These are phyloP conservation scores for Penaeus indicus DNA, from an alignment of 1,140 invertebrate genomes.

Conservation along the genomic window DNA sequence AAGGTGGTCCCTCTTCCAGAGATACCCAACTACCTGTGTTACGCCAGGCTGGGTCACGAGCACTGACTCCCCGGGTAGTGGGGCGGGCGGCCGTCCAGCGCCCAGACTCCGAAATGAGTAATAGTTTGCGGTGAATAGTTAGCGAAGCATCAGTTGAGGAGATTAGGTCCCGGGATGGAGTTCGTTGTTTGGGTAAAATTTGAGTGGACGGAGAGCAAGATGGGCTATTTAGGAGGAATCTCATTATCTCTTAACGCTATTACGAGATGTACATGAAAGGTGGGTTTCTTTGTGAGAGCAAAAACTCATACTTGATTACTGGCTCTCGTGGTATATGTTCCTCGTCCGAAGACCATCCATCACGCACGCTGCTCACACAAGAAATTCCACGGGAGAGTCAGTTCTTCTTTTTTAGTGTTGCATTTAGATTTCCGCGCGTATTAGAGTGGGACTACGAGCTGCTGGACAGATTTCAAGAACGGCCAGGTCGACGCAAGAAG, in stretches of 20 bases:
- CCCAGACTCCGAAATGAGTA: constrained; percentile 44
- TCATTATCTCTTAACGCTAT: background rate
- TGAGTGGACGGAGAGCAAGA: constrained; percentile 46
- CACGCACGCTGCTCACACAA: no score
- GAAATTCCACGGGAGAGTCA: no score
- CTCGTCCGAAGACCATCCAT: no score
- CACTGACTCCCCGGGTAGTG: constrained; percentile 1
- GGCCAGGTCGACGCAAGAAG: no score
- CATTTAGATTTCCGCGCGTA: no score
- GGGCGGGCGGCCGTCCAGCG: background rate
- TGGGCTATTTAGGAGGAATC: constrained; percentile 25
- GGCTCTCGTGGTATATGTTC: no score
- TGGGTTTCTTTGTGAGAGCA: background rate
- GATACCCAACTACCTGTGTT: constrained; percentile 52
- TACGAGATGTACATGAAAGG: background rate
- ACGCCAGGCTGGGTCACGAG: constrained; percentile 44
- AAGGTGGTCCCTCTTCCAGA: constrained; percentile 47
- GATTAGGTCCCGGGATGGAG: constrained; percentile 50
- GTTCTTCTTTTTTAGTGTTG: no score
- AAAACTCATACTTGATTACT: no score
- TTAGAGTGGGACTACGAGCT: no score
- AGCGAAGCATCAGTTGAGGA: constrained; percentile 41
- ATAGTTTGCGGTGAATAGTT: constrained; percentile 54
- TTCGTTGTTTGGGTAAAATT: constrained; percentile 26
- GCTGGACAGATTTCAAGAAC: no score